Base-by-base conservation (phyloP, 2,113 vertebrate genomes). In the Anhinga anhinga region DNA sequence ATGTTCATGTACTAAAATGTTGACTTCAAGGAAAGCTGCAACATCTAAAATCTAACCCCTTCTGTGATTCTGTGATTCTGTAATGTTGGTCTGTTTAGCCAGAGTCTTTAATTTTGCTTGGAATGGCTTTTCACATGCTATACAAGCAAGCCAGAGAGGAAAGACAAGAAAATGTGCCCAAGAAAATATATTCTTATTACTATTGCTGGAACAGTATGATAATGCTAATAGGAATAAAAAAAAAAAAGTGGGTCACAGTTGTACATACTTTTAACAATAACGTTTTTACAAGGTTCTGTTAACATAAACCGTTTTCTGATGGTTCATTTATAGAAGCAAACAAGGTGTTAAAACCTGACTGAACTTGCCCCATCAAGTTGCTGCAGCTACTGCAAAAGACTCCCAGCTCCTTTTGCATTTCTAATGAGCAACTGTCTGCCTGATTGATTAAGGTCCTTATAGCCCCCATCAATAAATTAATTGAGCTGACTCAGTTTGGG, bases 371-470 rank as follows among this genome's bases (percentile, higher is more conserved):
- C 45, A 32, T 83, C 52, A 32, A 0, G 0, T 53, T 86, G 29
- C 65, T 95, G 76, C 72, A 83, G 72, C 26, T 83, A 55, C 53
- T 86, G 52, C 58, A 93, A 80, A 87, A 76, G 59, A 52, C 2
- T 89, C 42, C 25, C 80, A 93, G 50, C 11, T 30, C 50, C 72
- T 93, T 94, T 67, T 94, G 55, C 72, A 89, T 53, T 96, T 84
- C 72, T 96, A 93, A 96, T 72, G 23, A 50, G 69, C 0, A 30
- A 44, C 38, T 72, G 89, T 89, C 95, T 96, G 73, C 34, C 82
- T 95, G 90, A 82, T 94, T 92, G 90, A 95, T 96, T 96, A 88
- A 82, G 45, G 87, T 88, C 44, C 65, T 93, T 87, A 72, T 4
- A 90, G 90, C 29, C 52, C 70, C 92, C 73, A 93, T 88, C 95